Conservation (phyloP, 1,140 invertebrate species). For the Diploscapter pachys region DNA sequence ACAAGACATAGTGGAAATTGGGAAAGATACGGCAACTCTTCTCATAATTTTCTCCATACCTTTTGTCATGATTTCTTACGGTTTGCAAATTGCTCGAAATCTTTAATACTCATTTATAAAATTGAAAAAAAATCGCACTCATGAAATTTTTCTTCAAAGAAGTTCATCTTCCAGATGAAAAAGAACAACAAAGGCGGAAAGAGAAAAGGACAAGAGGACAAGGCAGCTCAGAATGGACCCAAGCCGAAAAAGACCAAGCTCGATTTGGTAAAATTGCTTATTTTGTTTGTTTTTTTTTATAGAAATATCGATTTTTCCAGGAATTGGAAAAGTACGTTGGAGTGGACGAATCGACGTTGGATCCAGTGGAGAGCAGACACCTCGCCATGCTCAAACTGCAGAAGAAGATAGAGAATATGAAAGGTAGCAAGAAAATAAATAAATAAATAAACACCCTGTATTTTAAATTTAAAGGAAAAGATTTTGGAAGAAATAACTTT, state of each 20-base stretch:
- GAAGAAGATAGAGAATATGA: slow-evolving; percentile 25
- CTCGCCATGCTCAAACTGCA: slow-evolving; percentile 25
- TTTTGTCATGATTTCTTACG: no score
- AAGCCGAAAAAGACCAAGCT: slow-evolving; percentile 10
- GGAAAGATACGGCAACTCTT: no score
- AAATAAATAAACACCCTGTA: background rate
- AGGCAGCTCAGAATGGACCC: background rate
- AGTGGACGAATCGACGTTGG: slow-evolving; percentile 6
- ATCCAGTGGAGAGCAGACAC: slow-evolving; percentile 25
- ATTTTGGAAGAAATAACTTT: no score
- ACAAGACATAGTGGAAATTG: no score
- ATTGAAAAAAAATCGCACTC: no score
- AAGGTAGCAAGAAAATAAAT: slow-evolving; percentile 1
- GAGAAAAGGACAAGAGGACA: slow-evolving; percentile 9
- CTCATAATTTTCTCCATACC: no score
- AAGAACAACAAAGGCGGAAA: background rate
- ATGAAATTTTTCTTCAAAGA: no score
- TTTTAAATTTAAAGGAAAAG: background rate
- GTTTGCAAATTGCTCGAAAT: no score
- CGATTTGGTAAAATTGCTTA: slow-evolving; percentile 7
- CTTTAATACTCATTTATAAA: no score
- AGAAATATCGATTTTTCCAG: slow-evolving; percentile 5
- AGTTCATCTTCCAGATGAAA: no score
- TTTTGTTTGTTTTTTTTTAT: background rate
- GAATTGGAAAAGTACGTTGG: slow-evolving; percentile 22